Conservation (phyloP, 2,113 vertebrate species). For the Calonectris borealis region DNA sequence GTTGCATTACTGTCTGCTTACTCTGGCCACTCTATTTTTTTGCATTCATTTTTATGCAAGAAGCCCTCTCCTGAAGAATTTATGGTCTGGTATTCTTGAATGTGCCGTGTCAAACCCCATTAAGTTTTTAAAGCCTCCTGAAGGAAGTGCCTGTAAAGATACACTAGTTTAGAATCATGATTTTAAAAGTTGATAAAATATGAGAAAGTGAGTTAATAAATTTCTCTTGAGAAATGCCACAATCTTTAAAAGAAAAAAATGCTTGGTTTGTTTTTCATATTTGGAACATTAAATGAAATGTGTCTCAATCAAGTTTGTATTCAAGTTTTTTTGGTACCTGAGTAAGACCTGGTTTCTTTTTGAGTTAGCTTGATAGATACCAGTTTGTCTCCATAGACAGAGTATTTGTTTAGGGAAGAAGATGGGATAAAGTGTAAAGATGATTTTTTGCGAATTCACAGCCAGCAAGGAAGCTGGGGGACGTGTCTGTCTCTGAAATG, state of each 20-base stretch:
- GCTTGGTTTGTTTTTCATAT: neutral
- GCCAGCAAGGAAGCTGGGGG: neutral
- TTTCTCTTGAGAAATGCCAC: neutral
- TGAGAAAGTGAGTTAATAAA: neutral
- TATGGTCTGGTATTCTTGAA: neutral
- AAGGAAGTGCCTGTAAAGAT: slow-evolving; percentile 3
- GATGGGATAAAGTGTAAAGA: neutral
- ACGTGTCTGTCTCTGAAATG: neutral
- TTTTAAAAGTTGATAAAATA: neutral
- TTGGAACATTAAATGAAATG: neutral
- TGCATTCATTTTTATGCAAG: neutral
- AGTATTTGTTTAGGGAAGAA: neutral
- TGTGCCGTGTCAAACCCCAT: slow-evolving; percentile 33
- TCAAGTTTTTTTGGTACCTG: neutral
- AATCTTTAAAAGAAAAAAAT: neutral
- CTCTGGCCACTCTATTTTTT: neutral
- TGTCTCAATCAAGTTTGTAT: neutral
- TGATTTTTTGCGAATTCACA: neutral
- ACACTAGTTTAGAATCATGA: neutral
- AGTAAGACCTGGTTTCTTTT: neutral
- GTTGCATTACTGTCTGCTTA: neutral
- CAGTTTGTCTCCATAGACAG: neutral
- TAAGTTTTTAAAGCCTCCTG: slow-evolving; percentile 35
- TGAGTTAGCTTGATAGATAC: neutral
- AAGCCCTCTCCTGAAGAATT: neutral